These are phyloP conservation scores for Plectus sambesii DNA, from an alignment of 1,140 invertebrate genomes.

Conservation along the genomic window DNA sequence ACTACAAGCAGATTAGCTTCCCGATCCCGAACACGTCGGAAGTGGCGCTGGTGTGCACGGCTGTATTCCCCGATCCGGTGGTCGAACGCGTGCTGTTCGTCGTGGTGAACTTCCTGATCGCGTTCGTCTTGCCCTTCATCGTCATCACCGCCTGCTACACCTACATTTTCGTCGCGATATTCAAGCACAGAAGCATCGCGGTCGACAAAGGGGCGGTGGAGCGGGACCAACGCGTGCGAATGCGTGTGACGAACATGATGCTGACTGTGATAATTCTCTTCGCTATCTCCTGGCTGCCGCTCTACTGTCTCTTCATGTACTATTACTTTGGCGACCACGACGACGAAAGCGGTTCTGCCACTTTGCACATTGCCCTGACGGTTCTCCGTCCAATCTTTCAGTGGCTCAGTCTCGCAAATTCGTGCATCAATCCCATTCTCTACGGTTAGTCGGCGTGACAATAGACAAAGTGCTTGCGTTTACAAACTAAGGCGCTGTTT, in stretches of 20 bases:
- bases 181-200: conserved; percentile 32
- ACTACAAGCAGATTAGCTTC: too few species aligned
- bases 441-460: too few species aligned
- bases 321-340: too few species aligned
- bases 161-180: background rate
- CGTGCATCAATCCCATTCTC: conserved; percentile 86
- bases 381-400: conserved; percentile 63
- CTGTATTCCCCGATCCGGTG: background rate
- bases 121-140: background rate
- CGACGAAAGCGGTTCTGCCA: conserved; percentile 48
- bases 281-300: conserved; percentile 77
- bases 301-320: conserved; percentile 71
- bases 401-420: conserved; percentile 85
- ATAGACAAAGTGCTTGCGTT: too few species aligned
- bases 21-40: too few species aligned
- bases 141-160: background rate
- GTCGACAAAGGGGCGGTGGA: conserved; percentile 73
- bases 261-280: conserved; percentile 81
- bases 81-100: background rate
- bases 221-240: conserved; percentile 66
- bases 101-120: background rate
- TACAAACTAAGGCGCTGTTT: too few species aligned
- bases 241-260: conserved; percentile 85
- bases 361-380: background rate
- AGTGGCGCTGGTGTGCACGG: background rate